Evolutionary conservation across 2,113 vertebrate genomes (phyloP), one percentile per base, ranked within the genome.

Genomic region (Coreoperca whiteheadi): DNA sequence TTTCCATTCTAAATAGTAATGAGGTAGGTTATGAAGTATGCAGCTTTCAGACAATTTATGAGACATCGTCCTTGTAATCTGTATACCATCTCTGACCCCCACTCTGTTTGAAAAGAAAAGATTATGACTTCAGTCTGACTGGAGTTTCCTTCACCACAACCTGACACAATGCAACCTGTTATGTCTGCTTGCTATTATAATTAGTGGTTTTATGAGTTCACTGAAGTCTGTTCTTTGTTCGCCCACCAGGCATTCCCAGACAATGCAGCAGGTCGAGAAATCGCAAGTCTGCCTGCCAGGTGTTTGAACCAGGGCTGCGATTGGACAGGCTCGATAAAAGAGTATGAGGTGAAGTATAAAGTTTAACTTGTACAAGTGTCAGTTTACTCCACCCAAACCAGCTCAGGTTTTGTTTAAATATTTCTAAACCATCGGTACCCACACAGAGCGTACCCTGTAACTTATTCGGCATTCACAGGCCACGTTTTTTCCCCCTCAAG

Each of bases 311-410:
- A 94, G 0, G 96, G 95, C 64, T 99, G 98, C 82, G 82, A 60
- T 4, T 99, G 98, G 98, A 97, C 95, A 65, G 98, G 98, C 16
- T 97, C 96, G 1, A 95, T 99, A 32, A 98, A 97, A 72, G 97
- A 99, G 1, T 99, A 98, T 0, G 97, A 98, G 97, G 98, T 98
- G 88, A 81, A 34, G 68, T 57, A 59, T 60, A 57, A 23, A 7
- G 37, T 18, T 60, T 6, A 18, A 1, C 3, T 57, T 21, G 2
- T 18, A 50, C 20, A 57, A 9, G 4, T n/a, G 23, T 63, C 9
- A 8, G 15, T 10, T 59, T 50, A 20, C 16, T 32, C 11, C 10
- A 46, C 12, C 8, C 8, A 51, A 66, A 65, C 10, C 16, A 28
- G 18, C 6, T 1, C 3, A 68, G 50, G n/a, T 5, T 68, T 16